phyloP scores from a whole-genome alignment of 1,140 invertebrate species.

The Macrobrachium nipponense region DNA sequence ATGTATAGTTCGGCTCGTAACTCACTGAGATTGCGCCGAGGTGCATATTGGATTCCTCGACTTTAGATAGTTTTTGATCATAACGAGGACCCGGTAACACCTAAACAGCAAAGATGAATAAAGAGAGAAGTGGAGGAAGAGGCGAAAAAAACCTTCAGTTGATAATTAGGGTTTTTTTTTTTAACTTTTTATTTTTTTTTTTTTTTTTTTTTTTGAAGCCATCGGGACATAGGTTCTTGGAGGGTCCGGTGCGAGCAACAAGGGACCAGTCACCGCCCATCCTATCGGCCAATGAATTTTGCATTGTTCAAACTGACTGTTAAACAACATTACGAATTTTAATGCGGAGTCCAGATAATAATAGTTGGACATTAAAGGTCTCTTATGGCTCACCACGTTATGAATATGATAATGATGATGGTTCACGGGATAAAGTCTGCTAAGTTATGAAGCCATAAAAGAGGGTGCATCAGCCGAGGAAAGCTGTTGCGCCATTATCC shows the following conservation, averaged over 20 bases:
- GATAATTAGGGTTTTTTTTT: too few relatives aligned
- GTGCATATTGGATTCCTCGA: too few relatives aligned
- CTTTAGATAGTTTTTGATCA: too few relatives aligned
- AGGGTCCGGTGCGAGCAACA: slow-evolving; percentile 30
- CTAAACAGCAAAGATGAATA: too few relatives aligned
- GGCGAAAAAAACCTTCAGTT: too few relatives aligned
- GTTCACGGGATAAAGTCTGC: slow-evolving; percentile 40
- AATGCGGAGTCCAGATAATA: slow-evolving; percentile 42
- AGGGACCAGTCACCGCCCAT: slow-evolving; percentile 13
- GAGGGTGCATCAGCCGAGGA: slow-evolving; percentile 46
- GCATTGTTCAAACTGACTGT: slow-evolving; percentile 41
- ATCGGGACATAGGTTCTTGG: background rate
- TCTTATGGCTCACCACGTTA: slow-evolving; percentile 50
- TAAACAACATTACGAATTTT: slow-evolving; percentile 52
- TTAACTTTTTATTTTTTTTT: too few relatives aligned
- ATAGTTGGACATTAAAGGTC: slow-evolving; percentile 40
- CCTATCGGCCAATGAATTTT: slow-evolving; percentile 38
- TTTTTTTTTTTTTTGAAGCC: too few relatives aligned
- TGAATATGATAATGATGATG: slow-evolving; percentile 55
- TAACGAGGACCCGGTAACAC: too few relatives aligned
- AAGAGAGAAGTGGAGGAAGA: too few relatives aligned
- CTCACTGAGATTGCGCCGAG: too few relatives aligned
- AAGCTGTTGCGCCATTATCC: slow-evolving; percentile 49
- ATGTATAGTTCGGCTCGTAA: too few relatives aligned
- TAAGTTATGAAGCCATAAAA: slow-evolving; percentile 60